Evolutionary conservation across 53 echinoderm and acorn worm species (phyloP), one percentile per base, ranked within the genome.

Genomic region (Echinarachnius parma): DNA sequence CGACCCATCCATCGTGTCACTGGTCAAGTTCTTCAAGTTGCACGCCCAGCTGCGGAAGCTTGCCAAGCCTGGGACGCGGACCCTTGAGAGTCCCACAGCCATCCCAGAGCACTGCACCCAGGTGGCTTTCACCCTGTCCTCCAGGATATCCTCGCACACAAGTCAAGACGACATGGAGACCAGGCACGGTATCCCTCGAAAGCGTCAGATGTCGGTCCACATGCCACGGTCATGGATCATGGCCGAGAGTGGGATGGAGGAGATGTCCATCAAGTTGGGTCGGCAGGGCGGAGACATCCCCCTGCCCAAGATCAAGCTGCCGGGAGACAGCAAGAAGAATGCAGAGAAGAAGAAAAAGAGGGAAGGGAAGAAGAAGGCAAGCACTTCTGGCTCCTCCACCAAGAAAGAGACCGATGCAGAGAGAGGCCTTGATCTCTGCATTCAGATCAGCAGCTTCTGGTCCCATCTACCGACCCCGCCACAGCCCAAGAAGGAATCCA

Each of bases 61-160:
- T 23, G 74, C 72, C 81, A 72, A 72, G 34, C 74, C 74, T 16
- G 74, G 74, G 27, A 34, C 56, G 16, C 55, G 57, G 28, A 56
- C 74, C 78, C 64, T 60, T 56, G 83, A 83, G 35, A 64, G 57
- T 53, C 83, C 91, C 11, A 98, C 91, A 9, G 86, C 91, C 26
- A 90, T 98, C 30, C 78, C 88, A 0, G 91, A 88, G 49, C 78
- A 81, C 16, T 83, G 81, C 48, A 88, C 98, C 0, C 81, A 88
- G 78, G 98, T 98, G 58, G 88, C 85, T 80, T 98, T 98, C 67
- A 85, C 77, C 52, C 48, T 86, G 61, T 66, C 83, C 13, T 59
- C 77, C 28, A 77, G 77, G 31, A 46, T 75, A 18, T 48, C 76
- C 4, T 15, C 53, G 27, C 35, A 53, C 21, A 16, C 30, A 59